Evolutionary conservation across 1,140 invertebrate species (phyloP).

Genomic region (Belonocnema kinseyi): DNA sequence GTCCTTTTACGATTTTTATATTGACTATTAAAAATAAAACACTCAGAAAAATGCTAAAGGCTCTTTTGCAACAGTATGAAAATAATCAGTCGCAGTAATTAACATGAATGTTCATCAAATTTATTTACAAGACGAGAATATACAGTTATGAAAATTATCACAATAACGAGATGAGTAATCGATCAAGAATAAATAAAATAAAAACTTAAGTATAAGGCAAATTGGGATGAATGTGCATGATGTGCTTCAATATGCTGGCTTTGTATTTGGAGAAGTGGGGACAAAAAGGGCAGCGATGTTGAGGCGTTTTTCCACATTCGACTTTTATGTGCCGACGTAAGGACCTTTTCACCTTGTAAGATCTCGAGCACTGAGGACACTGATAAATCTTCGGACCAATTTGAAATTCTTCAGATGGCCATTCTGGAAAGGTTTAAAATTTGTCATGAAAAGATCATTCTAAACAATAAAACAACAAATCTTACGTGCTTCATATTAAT

Average conservation of each 20-base stretch:
- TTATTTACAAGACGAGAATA: slow-evolving; percentile 2
- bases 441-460: neutral
- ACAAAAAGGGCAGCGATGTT: slow-evolving; percentile 76
- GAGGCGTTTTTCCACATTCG: slow-evolving; percentile 79
- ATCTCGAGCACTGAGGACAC: slow-evolving; percentile 80
- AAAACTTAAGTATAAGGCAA: slow-evolving; percentile 44
- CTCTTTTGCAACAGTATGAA: too few species aligned
- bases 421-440: slow-evolving; percentile 45
- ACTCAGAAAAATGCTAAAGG: too few species aligned
- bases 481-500: neutral
- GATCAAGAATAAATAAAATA: neutral
- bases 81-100: too few species aligned
- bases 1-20: too few species aligned
- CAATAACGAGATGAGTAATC: neutral
- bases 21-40: too few species aligned
- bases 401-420: slow-evolving; percentile 31
- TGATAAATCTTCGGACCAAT: slow-evolving; percentile 71
- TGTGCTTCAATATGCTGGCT: slow-evolving; percentile 75
- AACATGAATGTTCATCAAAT: neutral
- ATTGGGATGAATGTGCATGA: slow-evolving; percentile 61
- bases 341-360: slow-evolving; percentile 77
- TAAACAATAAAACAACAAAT: neutral
- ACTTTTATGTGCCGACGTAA: slow-evolving; percentile 78
- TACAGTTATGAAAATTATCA: neutral
- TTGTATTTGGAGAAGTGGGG: slow-evolving; percentile 77